A percentile compares a stretch with the other conserved stretches of the same genome.
Conservation (phyloP, 2,113 vertebrate genomes). For the Aleadryas rufinucha region DNA sequence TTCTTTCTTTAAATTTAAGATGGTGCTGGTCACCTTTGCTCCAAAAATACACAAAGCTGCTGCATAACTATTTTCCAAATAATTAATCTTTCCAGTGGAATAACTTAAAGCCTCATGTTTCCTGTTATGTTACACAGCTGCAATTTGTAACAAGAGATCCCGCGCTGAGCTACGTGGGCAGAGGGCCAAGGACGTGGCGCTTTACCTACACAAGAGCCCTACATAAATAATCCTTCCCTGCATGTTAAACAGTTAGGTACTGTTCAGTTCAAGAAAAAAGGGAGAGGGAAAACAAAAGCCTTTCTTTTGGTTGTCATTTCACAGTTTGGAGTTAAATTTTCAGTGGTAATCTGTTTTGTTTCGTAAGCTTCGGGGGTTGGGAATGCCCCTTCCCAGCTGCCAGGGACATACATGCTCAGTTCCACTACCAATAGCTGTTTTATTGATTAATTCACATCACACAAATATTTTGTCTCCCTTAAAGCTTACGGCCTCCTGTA, state of each 20-base stretch:
- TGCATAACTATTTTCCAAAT: conserved; percentile 74
- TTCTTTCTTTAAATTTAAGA: conserved; percentile 54
- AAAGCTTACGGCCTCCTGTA: not conserved
- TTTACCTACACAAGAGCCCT: conserved; percentile 74
- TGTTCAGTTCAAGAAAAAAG: conserved; percentile 49
- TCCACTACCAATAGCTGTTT: not conserved
- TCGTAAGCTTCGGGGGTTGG: not conserved
- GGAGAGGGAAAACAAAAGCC: conserved; percentile 51
- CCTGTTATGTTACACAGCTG: conserved; percentile 79
- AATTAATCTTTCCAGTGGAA: conserved; percentile 79
- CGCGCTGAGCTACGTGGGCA: conserved; percentile 55
- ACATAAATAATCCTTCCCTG: conserved; percentile 68
- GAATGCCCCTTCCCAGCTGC: not conserved
- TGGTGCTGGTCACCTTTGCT: conserved; percentile 59
- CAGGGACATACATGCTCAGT: not conserved
- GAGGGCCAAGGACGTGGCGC: conserved; percentile 66
- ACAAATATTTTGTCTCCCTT: not conserved
- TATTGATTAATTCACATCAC: not conserved
- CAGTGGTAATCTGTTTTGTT: conserved; percentile 12
- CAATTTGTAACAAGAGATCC: conserved; percentile 76
- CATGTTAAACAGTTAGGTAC: conserved; percentile 73
- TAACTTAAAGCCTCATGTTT: conserved; percentile 74
- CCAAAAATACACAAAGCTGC: conserved; percentile 63
- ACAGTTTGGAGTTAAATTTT: not conserved
- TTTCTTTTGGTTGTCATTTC: conserved; percentile 12